Evolutionary conservation across 2,113 vertebrate species (phyloP).

Genomic region (Hystrix cristata): DNA sequence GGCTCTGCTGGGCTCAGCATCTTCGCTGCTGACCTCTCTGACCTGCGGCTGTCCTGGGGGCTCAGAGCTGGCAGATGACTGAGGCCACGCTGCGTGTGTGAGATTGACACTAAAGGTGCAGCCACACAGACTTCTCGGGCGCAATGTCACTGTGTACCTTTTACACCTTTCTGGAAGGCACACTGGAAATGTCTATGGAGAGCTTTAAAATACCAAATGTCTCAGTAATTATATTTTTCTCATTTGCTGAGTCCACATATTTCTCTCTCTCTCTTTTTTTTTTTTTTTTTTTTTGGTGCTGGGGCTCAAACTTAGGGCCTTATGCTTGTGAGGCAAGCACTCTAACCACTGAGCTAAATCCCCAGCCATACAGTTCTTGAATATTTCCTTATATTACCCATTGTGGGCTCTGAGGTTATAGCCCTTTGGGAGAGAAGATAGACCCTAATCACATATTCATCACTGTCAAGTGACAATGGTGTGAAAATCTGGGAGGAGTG

Average conservation of each 20-base stretch:
- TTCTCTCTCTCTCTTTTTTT: too few relatives aligned
- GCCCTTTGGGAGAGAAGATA: background rate
- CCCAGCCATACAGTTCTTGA: background rate
- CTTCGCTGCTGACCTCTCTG: background rate
- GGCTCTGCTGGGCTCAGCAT: background rate
- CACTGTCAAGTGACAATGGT: too few relatives aligned
- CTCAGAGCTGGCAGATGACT: background rate
- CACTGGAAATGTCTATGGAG: rapidly evolving
- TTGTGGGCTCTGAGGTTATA: too few relatives aligned
- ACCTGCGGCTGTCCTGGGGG: background rate
- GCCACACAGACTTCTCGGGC: rapidly evolving
- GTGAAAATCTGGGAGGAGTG: background rate
- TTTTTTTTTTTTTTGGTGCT: background rate
- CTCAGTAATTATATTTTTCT: background rate
- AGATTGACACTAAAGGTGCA: background rate
- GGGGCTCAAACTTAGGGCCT: too few relatives aligned
- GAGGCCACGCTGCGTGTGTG: background rate
- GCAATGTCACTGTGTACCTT: rapidly evolving
- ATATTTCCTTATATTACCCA: background rate
- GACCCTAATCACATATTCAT: background rate
- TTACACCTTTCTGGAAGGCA: background rate
- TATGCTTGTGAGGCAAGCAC: too few relatives aligned
- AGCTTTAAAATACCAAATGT: background rate
- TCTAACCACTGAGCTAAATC: background rate
- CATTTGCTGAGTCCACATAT: background rate